Conservation (phyloP, 2,113 vertebrate genomes). For the Pleuronectes platessa region DNA sequence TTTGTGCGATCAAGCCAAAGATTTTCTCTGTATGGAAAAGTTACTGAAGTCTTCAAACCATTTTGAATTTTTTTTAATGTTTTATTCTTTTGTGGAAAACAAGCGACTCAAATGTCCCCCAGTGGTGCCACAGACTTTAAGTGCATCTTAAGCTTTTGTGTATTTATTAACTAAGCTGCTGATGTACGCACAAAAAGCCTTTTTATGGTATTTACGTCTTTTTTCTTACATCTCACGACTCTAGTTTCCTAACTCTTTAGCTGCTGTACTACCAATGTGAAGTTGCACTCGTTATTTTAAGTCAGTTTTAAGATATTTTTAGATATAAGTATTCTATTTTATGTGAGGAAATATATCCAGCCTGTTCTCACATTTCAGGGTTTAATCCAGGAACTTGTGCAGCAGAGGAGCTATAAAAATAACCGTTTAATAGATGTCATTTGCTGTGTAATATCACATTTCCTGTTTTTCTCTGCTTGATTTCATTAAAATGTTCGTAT, state of each 20-base stretch:
- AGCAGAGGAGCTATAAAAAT: neutral
- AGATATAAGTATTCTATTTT: neutral
- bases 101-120: neutral
- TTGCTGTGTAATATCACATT: too few species aligned
- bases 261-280: constrained; percentile 4
- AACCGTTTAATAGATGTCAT: too few species aligned
- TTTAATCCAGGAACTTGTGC: neutral
- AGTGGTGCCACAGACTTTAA: neutral
- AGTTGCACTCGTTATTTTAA: constrained; percentile 1
- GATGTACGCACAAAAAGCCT: constrained; percentile 38
- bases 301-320: neutral
- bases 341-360: neutral
- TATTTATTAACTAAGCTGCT: constrained; percentile 37
- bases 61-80: neutral
- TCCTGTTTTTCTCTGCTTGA: neutral
- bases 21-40: constrained; percentile 8
- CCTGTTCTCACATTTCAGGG: too few species aligned
- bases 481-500: neutral
- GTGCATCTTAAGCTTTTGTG: neutral
- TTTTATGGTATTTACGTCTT: constrained; percentile 10
- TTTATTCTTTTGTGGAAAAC: neutral
- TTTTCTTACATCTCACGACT: neutral
- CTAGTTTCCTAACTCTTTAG: neutral
- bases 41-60: neutral
- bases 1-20: constrained; percentile 42